Percentiles rank a stretch among this genome's conserved stretches.
These are phyloP conservation scores for Dissostichus mawsoni DNA, from an alignment of 2,113 vertebrate species.

Conservation along the genomic window DNA sequence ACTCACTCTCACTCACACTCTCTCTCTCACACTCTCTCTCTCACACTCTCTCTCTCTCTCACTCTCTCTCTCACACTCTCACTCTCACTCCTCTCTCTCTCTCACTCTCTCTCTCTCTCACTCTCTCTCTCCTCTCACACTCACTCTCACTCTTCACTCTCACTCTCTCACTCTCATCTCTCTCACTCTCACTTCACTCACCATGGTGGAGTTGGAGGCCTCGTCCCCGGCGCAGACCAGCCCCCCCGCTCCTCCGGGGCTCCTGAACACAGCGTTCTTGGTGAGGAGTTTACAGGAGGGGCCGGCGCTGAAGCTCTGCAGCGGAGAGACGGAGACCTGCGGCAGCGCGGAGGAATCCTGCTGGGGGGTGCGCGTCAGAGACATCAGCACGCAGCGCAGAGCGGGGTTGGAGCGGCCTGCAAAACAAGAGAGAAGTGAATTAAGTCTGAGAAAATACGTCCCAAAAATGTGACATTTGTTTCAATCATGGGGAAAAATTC, in stretches of 20 bases:
- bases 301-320: conserved; percentile 93
- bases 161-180: no score
- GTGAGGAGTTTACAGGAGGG: conserved; percentile 93
- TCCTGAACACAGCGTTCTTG: conserved; percentile 93
- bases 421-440: not conserved
- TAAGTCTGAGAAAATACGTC: no score
- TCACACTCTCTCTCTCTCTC: no score
- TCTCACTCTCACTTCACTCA: conserved; percentile 60
- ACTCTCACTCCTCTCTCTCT: no score
- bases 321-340: conserved; percentile 84
- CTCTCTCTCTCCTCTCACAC: fast-evolving
- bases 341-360: conserved; percentile 79
- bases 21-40: no score
- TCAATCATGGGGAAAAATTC: no score
- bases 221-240: conserved; percentile 96
- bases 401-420: conserved; percentile 89
- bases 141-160: no score
- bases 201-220: conserved; percentile 92
- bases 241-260: conserved; percentile 84
- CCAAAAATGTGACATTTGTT: no score
- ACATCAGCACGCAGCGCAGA: conserved; percentile 91
- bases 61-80: no score
- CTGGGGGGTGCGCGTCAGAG: conserved; percentile 84
- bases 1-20: no score
- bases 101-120: no score